Evolutionary conservation across 2,113 vertebrate genomes (phyloP), one percentile per base, ranked within the genome.

Genomic region (Ranitomeya imitator): DNA sequence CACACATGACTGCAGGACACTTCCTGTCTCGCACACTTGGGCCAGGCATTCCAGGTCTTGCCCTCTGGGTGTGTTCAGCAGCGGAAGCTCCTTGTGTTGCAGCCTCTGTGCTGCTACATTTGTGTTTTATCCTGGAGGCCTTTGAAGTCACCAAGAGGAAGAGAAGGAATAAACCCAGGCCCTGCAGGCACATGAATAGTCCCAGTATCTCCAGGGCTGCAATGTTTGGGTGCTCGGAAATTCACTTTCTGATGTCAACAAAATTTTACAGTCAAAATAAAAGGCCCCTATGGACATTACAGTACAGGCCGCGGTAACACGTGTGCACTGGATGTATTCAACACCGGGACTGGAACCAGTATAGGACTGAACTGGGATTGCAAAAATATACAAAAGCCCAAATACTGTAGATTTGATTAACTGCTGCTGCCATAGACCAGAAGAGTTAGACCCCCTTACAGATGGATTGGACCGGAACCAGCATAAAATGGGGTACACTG

Each of bases 81-180:
- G 80, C 80, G 86, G 86, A 88, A 88, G 80, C 80, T 80, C 26
- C 37, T 3, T 45, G 86, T 23, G 23, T 79, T 61, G 23, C 54
- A 81, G 86, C 31, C 83, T 79, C 55, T 87, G 86, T 69, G 86
- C 61, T 86, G 86, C 61, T 86, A 77, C 85, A 86, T 86, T 86
- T 81, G 61, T 87, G 86, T 65, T 55, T 88, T 83, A 88, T 88
- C 86, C 86, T 83, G n/a, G 6, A 83, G 79, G 45, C 86, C 78
- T 88, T 88, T 82, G 86, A 88, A 88, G 86, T 88, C 67, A 88
- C 55, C 55, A 88, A 88, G 67, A 76, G 57, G 51, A 79, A 86
- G 85, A 86, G 15, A 67, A 31, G 74, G 69, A 79, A 67, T 71
- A 86, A 87, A 88, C 74, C 45, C 80, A 63, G 31, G 16, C 79